Percentiles rank a stretch among this genome's conserved stretches.
These are phyloP conservation scores for Corydoras sp. DNA, from an alignment of 2,113 vertebrate species.

Conservation along the genomic window DNA sequence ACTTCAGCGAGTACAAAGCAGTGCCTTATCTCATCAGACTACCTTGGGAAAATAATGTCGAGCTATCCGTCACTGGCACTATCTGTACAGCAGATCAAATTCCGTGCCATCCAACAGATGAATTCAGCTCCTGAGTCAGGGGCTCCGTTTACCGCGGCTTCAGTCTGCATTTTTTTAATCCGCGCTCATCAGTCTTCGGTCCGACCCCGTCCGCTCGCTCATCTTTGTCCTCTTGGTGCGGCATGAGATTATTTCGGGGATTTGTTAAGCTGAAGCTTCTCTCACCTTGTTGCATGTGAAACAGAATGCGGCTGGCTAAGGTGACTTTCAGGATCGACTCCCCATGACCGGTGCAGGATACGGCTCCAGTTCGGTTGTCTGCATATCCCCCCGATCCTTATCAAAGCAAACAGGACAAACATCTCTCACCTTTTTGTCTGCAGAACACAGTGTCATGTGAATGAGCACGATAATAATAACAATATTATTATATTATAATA, in stretches of 20 bases:
- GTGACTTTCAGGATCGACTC: slow-evolving; percentile 68
- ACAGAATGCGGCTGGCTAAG: slow-evolving; percentile 61
- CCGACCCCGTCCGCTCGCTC: too few species aligned
- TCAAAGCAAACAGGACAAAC: neutral
- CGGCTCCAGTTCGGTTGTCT: slow-evolving; percentile 58
- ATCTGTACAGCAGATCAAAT: slow-evolving; percentile 27
- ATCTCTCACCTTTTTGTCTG: too few species aligned
- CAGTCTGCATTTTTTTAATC: too few species aligned
- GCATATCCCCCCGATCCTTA: slow-evolving; percentile 60
- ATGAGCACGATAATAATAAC: too few species aligned
- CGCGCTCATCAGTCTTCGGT: too few species aligned
- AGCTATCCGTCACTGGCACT: slow-evolving; percentile 19
- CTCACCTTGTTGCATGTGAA: slow-evolving; percentile 63
- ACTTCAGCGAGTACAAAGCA: slow-evolving; percentile 20
- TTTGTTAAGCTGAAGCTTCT: neutral
- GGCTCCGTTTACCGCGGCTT: slow-evolving; percentile 17
- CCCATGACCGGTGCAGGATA: slow-evolving; percentile 60
- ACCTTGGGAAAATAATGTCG: slow-evolving; percentile 22
- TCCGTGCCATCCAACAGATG: slow-evolving; percentile 10
- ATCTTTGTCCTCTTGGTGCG: too few species aligned
- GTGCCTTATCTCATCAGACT: slow-evolving; percentile 13
- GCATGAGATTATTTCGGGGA: neutral
- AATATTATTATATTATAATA: too few species aligned
- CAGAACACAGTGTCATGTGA: too few species aligned
- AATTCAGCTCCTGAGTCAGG: slow-evolving; percentile 13